Evolutionary conservation across 2,888 invertebrate genomes (phyloP), one percentile per base, ranked within the genome.

Genomic region (Aquatica leii): DNA sequence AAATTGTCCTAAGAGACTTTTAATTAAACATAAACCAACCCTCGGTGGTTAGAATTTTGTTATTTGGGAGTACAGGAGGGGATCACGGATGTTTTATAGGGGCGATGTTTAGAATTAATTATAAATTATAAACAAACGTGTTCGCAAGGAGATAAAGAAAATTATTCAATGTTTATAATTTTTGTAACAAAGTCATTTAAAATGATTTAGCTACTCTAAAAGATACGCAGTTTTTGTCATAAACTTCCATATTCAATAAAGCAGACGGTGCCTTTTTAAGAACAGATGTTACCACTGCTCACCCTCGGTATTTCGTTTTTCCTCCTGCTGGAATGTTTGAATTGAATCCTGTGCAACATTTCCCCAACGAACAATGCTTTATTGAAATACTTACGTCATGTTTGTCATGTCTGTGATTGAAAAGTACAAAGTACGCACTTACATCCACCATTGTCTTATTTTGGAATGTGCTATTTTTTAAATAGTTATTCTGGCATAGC

Each of bases 1-100:
- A 79, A 80, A 78, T 77, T 77, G 76, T 74, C 81, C 76, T 78
- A 61, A 71, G 80, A 78, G 81, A 79, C 75, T 79, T 81, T 81
- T 81, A 81, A 81, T 81, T 81, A 81, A 81, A 81, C 75, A 76
- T 70, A 75, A 72, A 74, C 76, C 53, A 72, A 74, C 78, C 78
- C 75, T 71, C 67, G 70, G 62, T 50, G 62, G 62, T 62, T 62
- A 54, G 21, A 57, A 62, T 62, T 58, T 35, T 57, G 48, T 48
- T 62, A 53, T 37, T 46, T 24, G 35, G 15, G 24, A 31, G n/a
- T 21, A 17, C 8, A 20, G 31, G 21, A 46, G 49, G 56, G 56
- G 41, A 31, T 6, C 15, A 56, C 51, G 50, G 62, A n/a, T 56
- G 56, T 56, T 52, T 9, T 56, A 56, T 17, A 46, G 52, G 56